Evolutionary conservation across 2,888 invertebrate genomes (phyloP).

Genomic region (Euclidia mi): DNA sequence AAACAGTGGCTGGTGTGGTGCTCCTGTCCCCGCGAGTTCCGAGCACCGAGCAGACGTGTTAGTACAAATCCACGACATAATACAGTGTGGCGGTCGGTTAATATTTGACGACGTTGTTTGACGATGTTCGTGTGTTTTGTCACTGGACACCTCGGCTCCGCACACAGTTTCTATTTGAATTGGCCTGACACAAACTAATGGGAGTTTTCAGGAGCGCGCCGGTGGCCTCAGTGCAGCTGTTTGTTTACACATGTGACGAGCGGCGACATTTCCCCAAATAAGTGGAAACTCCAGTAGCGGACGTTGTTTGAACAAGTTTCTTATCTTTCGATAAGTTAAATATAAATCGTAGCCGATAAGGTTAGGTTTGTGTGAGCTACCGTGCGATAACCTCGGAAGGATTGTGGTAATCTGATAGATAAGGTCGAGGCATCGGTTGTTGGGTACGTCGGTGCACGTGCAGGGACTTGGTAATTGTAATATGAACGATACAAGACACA

Average conservation of each 20-base stretch:
- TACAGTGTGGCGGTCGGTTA: constrained; percentile 80
- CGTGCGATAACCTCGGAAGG: constrained; percentile 80
- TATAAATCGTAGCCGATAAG: constrained; percentile 82
- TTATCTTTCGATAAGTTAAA: constrained; percentile 77
- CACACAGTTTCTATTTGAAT: constrained; percentile 82
- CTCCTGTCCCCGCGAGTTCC: too few species aligned
- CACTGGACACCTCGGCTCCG: constrained; percentile 86
- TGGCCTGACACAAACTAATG: constrained; percentile 74
- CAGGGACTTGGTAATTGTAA: constrained; percentile 73
- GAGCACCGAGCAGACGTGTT: too few species aligned
- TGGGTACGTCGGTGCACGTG: constrained; percentile 70
- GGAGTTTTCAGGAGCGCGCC: constrained; percentile 77
- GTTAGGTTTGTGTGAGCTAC: constrained; percentile 79
- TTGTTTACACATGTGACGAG: constrained; percentile 69
- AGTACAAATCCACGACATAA: constrained; percentile 84
- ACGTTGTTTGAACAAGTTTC: constrained; percentile 60
- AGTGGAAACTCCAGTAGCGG: constrained; percentile 66
- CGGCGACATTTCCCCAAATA: constrained; percentile 55
- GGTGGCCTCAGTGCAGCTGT: constrained; percentile 59
- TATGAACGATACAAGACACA: constrained; percentile 74
- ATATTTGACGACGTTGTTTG: constrained; percentile 88
- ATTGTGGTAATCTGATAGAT: constrained; percentile 79
- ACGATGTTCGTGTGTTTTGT: constrained; percentile 87
- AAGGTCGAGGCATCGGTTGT: constrained; percentile 72
- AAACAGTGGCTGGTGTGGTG: constrained; percentile 71